Evolutionary conservation across 1,140 invertebrate genomes (phyloP), one percentile per base, ranked within the genome.

Genomic region (Asbolus verrucosus): DNA sequence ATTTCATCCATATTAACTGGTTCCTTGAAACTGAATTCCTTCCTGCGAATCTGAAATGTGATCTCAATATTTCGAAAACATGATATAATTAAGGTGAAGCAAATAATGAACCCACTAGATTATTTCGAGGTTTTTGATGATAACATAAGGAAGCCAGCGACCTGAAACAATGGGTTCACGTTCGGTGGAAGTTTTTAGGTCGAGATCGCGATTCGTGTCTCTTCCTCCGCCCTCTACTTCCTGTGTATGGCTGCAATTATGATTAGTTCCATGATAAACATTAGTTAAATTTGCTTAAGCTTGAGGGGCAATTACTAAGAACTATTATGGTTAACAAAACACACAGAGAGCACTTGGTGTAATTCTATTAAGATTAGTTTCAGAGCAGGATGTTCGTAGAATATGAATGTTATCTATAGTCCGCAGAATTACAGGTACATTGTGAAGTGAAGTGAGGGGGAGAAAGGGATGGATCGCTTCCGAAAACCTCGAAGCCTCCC

Each of bases 381-480:
- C 46, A 39, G 31, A 69, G 21, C 59, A 39, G 54, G 27, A 41
- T 62, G 59, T 62, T 62, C 27, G 15, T 16, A 43, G 67, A 62
- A 60, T 59, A 70, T 70, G 68, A 70, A 70, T 70, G 68, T 70
- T 70, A 65, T 70, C 68, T 70, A 65, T 41, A 61, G 36, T 70
- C 31, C 33, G 61, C 61, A 63, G 61, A 39, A 65, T 65, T 70
- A 38, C 68, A 70, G 68, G 67, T 69, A 62, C 39, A 54, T 54
- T 54, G 46, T 54, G n/a, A 11, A 27, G 21, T 8, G 43, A 6
- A 8, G 46, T 18, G 46, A 4, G 19, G n/a, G 21, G n/a, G 46
- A 13, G 21, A 13, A 54, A n/a, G n/a, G n/a, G n/a, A n/a, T n/a
- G n/a, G n/a, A n/a, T n/a, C n/a, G n/a, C n/a, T n/a, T n/a, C n/a